Conservation (phyloP, 2,888 invertebrate species). For the Uropetala carovei region DNA sequence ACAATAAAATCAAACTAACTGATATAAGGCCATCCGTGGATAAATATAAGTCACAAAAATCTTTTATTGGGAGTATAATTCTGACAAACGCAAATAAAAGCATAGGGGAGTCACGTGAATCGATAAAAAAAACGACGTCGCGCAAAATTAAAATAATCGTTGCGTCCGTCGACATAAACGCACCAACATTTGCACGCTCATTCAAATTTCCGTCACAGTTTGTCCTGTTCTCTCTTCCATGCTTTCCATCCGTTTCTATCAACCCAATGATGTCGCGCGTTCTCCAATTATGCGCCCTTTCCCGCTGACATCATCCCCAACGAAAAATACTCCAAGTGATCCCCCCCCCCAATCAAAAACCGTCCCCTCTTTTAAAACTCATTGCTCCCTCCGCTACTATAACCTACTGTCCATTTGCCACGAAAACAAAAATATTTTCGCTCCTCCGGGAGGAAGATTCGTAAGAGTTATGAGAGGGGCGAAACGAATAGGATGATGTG, state of each 20-base stretch:
- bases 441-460: slow-evolving; percentile 40
- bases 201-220: no score
- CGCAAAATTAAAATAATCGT: no score
- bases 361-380: slow-evolving; percentile 30
- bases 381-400: not conserved
- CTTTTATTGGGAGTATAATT: no score
- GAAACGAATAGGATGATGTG: not conserved
- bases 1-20: no score
- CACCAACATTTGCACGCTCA: no score
- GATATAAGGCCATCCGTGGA: no score
- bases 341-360: not conserved
- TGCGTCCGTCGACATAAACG: no score
- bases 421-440: slow-evolving; percentile 60
- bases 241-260: not conserved
- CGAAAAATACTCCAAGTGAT: not conserved
- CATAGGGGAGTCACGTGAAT: no score
- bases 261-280: not conserved
- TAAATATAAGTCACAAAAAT: no score
- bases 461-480: not conserved
- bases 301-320: not conserved
- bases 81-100: no score
- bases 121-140: no score
- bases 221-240: no score
- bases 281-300: not conserved
- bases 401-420: not conserved